Evolutionary conservation across 2,113 vertebrate species (phyloP).

Genomic region (Clarias batrachus): DNA sequence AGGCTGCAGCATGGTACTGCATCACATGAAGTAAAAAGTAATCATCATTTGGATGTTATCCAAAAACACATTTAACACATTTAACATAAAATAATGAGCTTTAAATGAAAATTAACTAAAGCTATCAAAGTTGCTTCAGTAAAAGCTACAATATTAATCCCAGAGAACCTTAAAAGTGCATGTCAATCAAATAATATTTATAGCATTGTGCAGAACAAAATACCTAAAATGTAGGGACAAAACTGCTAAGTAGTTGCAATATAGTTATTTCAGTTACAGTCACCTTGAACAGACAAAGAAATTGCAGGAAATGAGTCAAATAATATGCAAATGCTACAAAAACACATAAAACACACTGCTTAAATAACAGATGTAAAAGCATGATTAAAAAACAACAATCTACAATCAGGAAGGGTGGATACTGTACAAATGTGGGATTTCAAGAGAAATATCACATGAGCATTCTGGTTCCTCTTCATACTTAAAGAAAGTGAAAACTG

Average conservation of each 20-base stretch:
- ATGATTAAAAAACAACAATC: background rate
- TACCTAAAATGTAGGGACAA: background rate
- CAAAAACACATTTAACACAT: background rate
- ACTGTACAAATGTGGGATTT: background rate
- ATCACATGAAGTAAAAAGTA: background rate
- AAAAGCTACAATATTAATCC: background rate
- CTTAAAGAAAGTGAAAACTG: background rate
- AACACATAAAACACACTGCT: background rate
- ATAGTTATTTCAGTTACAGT: background rate
- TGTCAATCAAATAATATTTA: constrained; percentile 9
- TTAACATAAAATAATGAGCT: background rate
- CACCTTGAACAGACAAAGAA: background rate
- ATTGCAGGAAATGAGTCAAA: background rate
- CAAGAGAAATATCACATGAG: constrained; percentile 24
- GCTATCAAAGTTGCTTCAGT: background rate
- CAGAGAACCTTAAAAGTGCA: constrained; percentile 17
- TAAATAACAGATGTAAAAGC: background rate
- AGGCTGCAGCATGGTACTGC: background rate
- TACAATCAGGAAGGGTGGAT: constrained; percentile 1
- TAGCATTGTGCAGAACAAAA: background rate
- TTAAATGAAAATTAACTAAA: background rate
- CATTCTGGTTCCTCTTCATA: constrained; percentile 16
- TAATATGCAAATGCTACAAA: constrained; percentile 14
- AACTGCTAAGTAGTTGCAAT: constrained; percentile 12
- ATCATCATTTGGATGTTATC: background rate